Percentiles rank a stretch among this genome's conserved stretches.
These are phyloP conservation scores for Tetheella fluctuosa DNA, from an alignment of 2,888 invertebrate genomes.

Conservation along the genomic window DNA sequence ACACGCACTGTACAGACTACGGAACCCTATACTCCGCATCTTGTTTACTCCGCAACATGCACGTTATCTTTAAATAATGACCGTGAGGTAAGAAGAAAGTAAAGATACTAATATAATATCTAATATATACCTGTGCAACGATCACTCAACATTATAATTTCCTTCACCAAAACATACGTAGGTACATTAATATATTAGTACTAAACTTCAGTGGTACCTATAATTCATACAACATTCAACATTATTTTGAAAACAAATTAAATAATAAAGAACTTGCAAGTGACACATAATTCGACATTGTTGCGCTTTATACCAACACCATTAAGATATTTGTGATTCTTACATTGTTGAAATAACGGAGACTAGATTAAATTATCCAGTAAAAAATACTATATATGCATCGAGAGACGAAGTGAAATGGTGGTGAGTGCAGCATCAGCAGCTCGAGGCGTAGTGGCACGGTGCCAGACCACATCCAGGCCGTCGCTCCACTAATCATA, in stretches of 20 bases:
- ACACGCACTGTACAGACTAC: no score
- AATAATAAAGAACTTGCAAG: no score
- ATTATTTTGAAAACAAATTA: background rate
- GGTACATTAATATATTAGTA: no score
- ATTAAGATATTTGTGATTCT: background rate
- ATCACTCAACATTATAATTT: background rate
- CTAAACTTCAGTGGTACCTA: no score
- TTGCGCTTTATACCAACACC: constrained; percentile 1
- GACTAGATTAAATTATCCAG: background rate
- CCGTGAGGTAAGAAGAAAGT: no score
- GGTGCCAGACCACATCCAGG: constrained; percentile 53
- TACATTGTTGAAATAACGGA: background rate
- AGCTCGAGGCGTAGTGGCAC: constrained; percentile 54
- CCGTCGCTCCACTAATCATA: constrained; percentile 45
- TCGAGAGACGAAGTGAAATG: constrained; percentile 37
- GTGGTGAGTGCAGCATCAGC: constrained; percentile 45
- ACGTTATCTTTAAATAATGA: no score
- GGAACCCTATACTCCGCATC: no score
- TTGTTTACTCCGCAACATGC: no score
- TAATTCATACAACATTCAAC: background rate
- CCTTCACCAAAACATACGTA: background rate
- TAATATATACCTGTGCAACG: no score
- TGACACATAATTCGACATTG: background rate
- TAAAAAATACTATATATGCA: constrained; percentile 16
- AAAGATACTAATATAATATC: no score